A percentile compares a stretch with the other conserved stretches of the same genome.
Conservation (phyloP, 2,888 invertebrate species). For the Pristionchus japonicus region DNA sequence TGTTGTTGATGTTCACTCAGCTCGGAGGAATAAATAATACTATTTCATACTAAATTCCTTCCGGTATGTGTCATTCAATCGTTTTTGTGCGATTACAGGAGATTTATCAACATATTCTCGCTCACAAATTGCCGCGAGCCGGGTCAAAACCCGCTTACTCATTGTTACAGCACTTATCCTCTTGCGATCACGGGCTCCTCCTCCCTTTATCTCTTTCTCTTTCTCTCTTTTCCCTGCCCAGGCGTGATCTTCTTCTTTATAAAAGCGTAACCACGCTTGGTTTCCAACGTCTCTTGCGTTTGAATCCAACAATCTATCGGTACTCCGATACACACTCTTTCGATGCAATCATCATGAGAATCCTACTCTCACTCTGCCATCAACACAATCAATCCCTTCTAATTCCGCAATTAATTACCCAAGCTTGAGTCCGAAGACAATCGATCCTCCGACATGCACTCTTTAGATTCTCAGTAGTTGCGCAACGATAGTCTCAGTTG, state of each 20-base stretch:
- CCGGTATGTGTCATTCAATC: too few relatives aligned
- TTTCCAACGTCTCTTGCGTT: background rate
- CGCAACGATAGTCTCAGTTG: too few relatives aligned
- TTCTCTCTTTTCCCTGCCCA: background rate
- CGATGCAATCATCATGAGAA: too few relatives aligned
- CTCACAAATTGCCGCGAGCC: background rate
- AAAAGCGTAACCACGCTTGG: background rate
- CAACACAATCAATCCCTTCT: background rate
- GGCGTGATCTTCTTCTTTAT: background rate
- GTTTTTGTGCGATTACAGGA: background rate
- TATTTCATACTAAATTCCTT: too few relatives aligned
- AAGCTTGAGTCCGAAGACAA: too few relatives aligned
- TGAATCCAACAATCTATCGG: too few relatives aligned
- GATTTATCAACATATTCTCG: background rate
- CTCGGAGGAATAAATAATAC: too few relatives aligned
- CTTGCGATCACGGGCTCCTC: background rate
- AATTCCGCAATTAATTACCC: too few relatives aligned
- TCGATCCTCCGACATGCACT: too few relatives aligned
- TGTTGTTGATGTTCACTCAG: too few relatives aligned
- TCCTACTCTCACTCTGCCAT: background rate
- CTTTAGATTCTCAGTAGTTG: too few relatives aligned
- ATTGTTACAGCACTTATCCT: conserved; percentile 11
- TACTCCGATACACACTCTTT: too few relatives aligned
- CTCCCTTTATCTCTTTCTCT: background rate
- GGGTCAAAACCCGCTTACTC: conserved; percentile 21